These are phyloP conservation scores for Sebastes elongatus DNA, from an alignment of 2,797 vertebrate genomes.

Conservation along the genomic window DNA sequence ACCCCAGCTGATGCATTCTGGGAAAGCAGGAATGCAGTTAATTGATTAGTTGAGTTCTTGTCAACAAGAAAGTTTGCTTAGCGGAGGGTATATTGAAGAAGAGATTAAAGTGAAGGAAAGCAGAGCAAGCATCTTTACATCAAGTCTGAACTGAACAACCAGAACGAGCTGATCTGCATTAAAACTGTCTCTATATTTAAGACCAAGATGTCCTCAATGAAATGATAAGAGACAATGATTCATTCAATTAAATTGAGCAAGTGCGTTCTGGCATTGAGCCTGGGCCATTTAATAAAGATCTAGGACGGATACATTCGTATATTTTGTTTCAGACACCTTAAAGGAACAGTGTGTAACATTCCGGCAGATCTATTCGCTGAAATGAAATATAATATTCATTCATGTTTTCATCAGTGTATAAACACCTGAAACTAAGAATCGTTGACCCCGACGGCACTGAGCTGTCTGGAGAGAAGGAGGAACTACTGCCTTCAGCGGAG, in stretches of 20 bases:
- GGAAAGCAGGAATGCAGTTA: conserved; percentile 21
- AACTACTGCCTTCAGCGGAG: no score
- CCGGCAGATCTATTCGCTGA: no score
- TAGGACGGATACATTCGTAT: not conserved
- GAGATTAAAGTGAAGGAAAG: not conserved
- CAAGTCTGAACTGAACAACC: not conserved
- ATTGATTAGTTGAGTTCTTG: conserved; percentile 20
- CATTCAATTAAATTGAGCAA: not conserved
- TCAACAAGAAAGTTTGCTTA: not conserved
- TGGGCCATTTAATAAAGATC: not conserved
- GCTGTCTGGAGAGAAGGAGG: no score
- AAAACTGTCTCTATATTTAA: not conserved
- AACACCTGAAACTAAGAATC: no score
- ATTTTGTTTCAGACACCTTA: not conserved
- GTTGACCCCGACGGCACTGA: no score
- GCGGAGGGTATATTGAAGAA: not conserved
- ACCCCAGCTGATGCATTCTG: conserved; percentile 94
- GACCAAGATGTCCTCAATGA: not conserved
- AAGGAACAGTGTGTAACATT: no score
- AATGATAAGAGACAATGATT: not conserved
- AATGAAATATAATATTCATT: no score
- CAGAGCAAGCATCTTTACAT: not conserved
- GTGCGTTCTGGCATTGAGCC: not conserved
- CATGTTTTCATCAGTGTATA: no score
- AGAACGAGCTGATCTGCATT: not conserved